Evolutionary conservation across 2,797 vertebrate species (phyloP), one percentile per base, ranked within the genome.

Genomic region (Remorina albescens): DNA sequence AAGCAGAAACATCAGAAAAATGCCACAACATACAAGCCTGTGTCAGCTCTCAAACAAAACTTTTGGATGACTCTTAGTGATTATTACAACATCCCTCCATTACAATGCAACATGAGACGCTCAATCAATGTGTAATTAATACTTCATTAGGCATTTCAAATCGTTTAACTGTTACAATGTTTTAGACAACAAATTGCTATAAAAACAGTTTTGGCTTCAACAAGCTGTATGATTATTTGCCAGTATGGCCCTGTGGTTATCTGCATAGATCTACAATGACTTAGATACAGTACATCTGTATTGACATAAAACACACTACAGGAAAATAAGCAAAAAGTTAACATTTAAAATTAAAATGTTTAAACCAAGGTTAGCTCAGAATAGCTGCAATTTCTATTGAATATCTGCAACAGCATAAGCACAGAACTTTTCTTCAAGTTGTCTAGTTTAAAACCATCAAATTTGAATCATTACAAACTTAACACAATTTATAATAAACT

Each of bases 111-210:
- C 53, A 77, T 30, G n/a, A 68, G 67, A 83, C 63, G n/a, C 21
- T 81, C 72, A 81, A 78, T 80, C n/a, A 75, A 63, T 67, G 21
- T 70, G 55, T 25, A 85, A 87, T 79, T 90, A 93, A 93, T 93
- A 92, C 91, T 91, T 92, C 39, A 79, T 70, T 54, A 79, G 71
- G 49, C 26, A 60, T 73, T 62, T 63, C 55, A 88, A 70, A 87
- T 44, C 64, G 76, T 75, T 86, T 16, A 85, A 86, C 70, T 67
- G 75, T 56, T 67, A 76, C 41, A 67, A 61, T n/a, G 64, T 42
- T 32, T 44, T 16, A 44, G 46, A 49, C 66, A 49, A 12, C 23
- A 54, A 67, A 60, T 71, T 23, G 62, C 67, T 71, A 83, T 81
- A 67, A 92, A 90, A 85, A 89, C 78, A 88, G 44, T 73, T 82